Evolutionary conservation across 2,888 invertebrate genomes (phyloP), one percentile per base, ranked within the genome.

Genomic region (Julus scanicus): DNA sequence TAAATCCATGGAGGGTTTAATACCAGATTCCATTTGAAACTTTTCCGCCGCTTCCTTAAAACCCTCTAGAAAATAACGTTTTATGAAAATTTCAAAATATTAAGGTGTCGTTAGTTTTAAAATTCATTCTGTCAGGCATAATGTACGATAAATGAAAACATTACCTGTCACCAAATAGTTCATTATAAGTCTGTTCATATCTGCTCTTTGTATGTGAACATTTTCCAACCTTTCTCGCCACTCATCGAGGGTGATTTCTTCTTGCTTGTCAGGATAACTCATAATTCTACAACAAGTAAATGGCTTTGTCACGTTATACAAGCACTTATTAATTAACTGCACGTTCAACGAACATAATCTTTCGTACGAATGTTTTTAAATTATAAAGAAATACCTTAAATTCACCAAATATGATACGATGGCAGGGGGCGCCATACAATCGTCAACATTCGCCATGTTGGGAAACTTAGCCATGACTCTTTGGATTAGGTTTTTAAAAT

Each of bases 151-250:
- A 5, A 84, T 5, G 6, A 44, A 44, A 84, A 48, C 86, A 37
- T 92, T 93, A 97, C 98, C 98, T 93, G 98, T 98, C 84, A 99
- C 98, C 91, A 99, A 94, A 93, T 99, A 99, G 93, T 99, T 98
- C 98, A 99, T 99, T 90, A 99, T 98, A 90, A 99, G 94, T 92
- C 97, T 96, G 93, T 99, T 99, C 97, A 99, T 98, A 91, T 97
- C 97, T 83, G 96, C 95, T 90, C 98, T 94, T 88, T 97, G 97
- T 90, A 98, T 95, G 91, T 97, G 96, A 90, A 95, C 94, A 86
- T 93, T 92, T 91, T 96, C 96, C 17, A 96, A 93, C 91, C 95
- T 94, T 89, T 94, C 94, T 90, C 96, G 94, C 95, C 95, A 95
- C 90, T 97, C 96, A 90, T 96, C 95, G 91, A 95, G 94, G 90